Evolutionary conservation across 2,888 invertebrate genomes (phyloP).

Genomic region (Volucella zonaria): DNA sequence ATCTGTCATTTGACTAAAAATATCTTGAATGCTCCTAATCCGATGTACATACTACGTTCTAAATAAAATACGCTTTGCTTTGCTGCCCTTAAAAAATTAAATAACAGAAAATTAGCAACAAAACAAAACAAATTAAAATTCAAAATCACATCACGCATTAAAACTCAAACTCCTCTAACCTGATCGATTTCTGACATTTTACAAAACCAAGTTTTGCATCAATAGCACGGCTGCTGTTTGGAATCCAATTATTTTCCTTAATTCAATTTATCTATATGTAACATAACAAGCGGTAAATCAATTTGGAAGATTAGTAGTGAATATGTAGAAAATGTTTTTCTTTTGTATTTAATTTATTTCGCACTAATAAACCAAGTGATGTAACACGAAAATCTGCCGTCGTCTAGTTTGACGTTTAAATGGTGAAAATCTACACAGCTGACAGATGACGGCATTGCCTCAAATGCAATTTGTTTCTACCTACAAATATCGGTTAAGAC

Average conservation of each 20-base stretch:
- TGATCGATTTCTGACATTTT: constrained; percentile 77
- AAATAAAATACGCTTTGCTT: constrained; percentile 30
- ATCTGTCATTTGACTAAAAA: constrained; percentile 36
- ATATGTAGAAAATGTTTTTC: constrained; percentile 42
- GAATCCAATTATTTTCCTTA: constrained; percentile 16
- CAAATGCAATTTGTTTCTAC: not conserved
- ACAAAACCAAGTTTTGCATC: constrained; percentile 30
- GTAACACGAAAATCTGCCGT: constrained; percentile 75
- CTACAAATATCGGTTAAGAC: too few species aligned
- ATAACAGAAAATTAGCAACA: constrained; percentile 34
- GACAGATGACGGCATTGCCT: constrained; percentile 26
- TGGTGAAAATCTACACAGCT: constrained; percentile 30
- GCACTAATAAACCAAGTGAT: constrained; percentile 74
- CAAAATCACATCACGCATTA: constrained; percentile 9
- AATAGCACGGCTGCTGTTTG: constrained; percentile 66
- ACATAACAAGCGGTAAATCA: constrained; percentile 53
- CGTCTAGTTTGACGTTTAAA: constrained; percentile 37
- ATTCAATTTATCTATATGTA: constrained; percentile 51
- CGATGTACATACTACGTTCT: constrained; percentile 17
- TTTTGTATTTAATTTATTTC: constrained; percentile 62
- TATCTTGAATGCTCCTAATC: not conserved
- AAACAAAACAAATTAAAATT: constrained; percentile 25
- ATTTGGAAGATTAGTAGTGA: constrained; percentile 31
- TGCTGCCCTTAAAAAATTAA: not conserved
- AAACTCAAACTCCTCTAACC: constrained; percentile 75